Percentiles rank a stretch among this genome's conserved stretches.
These are phyloP conservation scores for Eupithecia abbreviata DNA, from an alignment of 2,888 invertebrate species.

Conservation along the genomic window DNA sequence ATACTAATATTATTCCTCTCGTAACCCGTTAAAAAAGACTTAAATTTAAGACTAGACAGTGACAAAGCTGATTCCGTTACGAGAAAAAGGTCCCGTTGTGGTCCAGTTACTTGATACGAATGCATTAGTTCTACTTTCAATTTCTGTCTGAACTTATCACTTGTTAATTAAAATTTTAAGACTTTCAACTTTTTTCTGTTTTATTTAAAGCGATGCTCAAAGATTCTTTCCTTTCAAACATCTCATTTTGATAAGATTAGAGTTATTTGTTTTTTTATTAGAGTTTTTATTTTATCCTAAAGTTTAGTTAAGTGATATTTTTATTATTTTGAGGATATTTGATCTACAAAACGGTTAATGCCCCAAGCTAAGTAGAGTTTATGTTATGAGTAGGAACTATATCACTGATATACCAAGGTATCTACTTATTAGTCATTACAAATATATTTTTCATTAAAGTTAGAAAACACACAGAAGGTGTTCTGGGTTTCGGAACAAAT, in stretches of 20 bases:
- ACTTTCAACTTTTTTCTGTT: background rate
- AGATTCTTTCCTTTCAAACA: background rate
- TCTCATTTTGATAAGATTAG: background rate
- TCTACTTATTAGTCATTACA: too few species aligned
- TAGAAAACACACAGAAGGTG: too few species aligned
- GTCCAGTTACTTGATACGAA: constrained; percentile 20
- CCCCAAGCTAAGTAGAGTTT: too few species aligned
- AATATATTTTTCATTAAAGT: too few species aligned
- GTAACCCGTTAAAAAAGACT: background rate
- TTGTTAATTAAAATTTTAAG: constrained; percentile 19
- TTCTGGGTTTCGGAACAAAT: too few species aligned
- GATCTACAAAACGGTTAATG: too few species aligned
- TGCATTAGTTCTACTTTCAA: constrained; percentile 24
- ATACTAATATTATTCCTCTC: too few species aligned
- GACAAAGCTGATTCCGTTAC: constrained; percentile 13
- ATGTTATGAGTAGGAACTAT: too few species aligned
- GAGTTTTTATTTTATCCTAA: background rate
- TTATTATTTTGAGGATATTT: background rate
- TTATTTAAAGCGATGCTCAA: background rate
- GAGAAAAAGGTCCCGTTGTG: constrained; percentile 19
- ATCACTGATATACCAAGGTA: too few species aligned
- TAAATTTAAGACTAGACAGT: background rate
- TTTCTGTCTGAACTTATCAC: background rate
- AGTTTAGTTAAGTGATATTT: too few species aligned
- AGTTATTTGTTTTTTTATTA: too few species aligned